phyloP scores from a whole-genome alignment of 2,113 vertebrate species.

The Ondatra zibethicus region DNA sequence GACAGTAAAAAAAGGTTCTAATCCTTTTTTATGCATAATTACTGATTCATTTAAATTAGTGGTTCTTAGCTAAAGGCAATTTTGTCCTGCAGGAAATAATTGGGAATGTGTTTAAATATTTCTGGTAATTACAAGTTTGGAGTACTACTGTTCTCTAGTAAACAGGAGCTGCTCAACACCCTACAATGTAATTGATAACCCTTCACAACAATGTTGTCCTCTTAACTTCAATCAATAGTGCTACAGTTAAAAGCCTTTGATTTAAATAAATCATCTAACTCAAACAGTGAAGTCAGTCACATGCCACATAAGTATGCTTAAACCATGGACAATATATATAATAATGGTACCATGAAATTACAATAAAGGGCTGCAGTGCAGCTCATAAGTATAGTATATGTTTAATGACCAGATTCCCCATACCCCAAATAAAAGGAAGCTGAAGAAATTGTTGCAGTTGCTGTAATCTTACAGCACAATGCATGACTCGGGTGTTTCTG shows the following conservation, averaged over 20 bases:
- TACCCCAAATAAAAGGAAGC: not conserved
- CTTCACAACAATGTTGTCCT: not conserved
- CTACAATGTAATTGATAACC: not conserved
- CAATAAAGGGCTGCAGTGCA: not conserved
- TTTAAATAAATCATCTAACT: not conserved
- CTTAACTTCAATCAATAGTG: not conserved
- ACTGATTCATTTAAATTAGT: slow-evolving; percentile 32
- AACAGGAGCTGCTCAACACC: not conserved
- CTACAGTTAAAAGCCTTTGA: not conserved
- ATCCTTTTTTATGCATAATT: slow-evolving; percentile 49
- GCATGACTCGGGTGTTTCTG: not conserved
- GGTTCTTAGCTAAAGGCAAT: not conserved
- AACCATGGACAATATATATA: not conserved
- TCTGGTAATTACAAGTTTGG: not conserved
- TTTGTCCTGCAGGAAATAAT: not conserved
- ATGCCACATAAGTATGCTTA: not conserved
- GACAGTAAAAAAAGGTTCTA: slow-evolving; percentile 54
- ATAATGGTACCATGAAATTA: not conserved
- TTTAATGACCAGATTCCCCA: not conserved
- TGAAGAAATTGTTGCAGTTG: not conserved
- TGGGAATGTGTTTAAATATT: slow-evolving; percentile 34
- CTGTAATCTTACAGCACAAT: not conserved
- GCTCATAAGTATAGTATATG: not conserved
- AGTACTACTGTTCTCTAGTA: not conserved
- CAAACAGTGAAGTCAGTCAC: not conserved